These are phyloP conservation scores for Isoperla grammatica DNA, from an alignment of 2,888 invertebrate species.

Conservation along the genomic window DNA sequence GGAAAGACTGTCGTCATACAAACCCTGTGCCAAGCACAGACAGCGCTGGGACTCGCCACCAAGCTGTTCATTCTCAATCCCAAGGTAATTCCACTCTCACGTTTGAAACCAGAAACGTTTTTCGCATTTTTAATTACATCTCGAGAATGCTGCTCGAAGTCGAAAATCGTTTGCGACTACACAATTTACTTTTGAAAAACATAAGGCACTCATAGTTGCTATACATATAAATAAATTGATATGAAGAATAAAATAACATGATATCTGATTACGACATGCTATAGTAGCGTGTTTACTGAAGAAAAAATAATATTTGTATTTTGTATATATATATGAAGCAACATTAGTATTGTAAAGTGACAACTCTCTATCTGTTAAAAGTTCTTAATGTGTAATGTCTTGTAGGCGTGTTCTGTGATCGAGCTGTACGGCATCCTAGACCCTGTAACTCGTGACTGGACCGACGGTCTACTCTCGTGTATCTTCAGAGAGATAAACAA, in stretches of 20 bases:
- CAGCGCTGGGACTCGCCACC: slow-evolving; percentile 67
- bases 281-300: too few species aligned
- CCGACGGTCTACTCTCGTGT: slow-evolving; percentile 83
- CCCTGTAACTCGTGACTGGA: slow-evolving; percentile 84
- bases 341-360: too few species aligned
- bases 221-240: not conserved
- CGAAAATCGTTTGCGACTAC: too few species aligned
- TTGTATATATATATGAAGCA: too few species aligned
- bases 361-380: too few species aligned
- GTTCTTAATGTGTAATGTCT: too few species aligned
- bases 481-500: slow-evolving; percentile 89
- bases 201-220: not conserved
- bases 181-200: slow-evolving; percentile 25
- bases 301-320: too few species aligned
- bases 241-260: too few species aligned
- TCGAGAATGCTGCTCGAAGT: too few species aligned
- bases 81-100: slow-evolving; percentile 51
- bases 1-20: slow-evolving; percentile 85
- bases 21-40: slow-evolving; percentile 72
- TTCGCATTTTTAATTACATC: not conserved
- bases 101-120: not conserved
- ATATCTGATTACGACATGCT: not conserved
- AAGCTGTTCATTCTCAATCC: slow-evolving; percentile 79
- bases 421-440: slow-evolving; percentile 87
- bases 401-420: slow-evolving; percentile 74